phyloP scores from a whole-genome alignment of 2,888 invertebrate species.

The Drosophila limbata region DNA sequence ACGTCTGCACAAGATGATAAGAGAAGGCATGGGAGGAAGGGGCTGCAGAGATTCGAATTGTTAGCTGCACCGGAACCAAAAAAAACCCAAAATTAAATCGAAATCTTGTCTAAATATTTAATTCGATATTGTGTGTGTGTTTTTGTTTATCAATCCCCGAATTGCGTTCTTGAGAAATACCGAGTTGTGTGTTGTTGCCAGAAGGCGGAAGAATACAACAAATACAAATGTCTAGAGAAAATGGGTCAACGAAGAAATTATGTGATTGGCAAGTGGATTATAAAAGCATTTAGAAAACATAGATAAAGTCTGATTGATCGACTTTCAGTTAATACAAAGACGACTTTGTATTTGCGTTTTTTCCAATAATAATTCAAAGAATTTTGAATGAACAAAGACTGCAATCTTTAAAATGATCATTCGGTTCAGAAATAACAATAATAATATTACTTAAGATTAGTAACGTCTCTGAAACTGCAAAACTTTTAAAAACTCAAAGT shows the following conservation, averaged over 20 bases:
- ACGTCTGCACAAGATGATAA: conserved; percentile 21
- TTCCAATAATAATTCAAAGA: neutral
- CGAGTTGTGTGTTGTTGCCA: conserved; percentile 11
- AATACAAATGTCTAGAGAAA: conserved; percentile 21
- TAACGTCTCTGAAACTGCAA: too few species aligned
- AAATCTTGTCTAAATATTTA: conserved; percentile 53
- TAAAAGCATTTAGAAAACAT: conserved; percentile 8
- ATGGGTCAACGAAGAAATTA: conserved; percentile 25
- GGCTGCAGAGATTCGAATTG: conserved; percentile 1
- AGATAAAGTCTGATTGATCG: conserved; percentile 12
- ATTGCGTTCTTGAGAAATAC: conserved; percentile 33
- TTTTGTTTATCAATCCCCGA: conserved; percentile 51
- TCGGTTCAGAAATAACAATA: too few species aligned
- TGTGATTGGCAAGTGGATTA: conserved; percentile 45
- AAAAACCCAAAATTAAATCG: conserved; percentile 28
- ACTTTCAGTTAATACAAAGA: neutral
- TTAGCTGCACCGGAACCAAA: conserved; percentile 51
- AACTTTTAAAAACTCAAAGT: too few species aligned
- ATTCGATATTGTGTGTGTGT: conserved; percentile 1
- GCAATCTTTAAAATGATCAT: neutral
- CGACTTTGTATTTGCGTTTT: neutral
- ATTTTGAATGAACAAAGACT: neutral
- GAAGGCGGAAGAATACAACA: conserved; percentile 36
- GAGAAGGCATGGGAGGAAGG: conserved; percentile 2
- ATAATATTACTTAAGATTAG: too few species aligned